These are phyloP conservation scores for Nymphalis polychloros DNA, from an alignment of 2,888 invertebrate genomes.

Conservation along the genomic window DNA sequence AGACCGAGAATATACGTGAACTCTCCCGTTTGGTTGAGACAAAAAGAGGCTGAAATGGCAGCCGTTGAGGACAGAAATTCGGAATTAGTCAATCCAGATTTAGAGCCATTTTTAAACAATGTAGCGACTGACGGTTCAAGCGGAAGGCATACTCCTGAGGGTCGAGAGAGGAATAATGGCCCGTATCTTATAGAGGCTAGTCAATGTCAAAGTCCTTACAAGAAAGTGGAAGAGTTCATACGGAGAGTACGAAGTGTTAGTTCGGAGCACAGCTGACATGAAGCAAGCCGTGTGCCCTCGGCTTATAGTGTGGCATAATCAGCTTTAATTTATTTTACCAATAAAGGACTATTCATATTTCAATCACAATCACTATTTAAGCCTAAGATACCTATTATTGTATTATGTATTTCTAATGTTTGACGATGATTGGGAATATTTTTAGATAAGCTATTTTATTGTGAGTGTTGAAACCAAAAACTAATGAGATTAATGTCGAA, in stretches of 20 bases:
- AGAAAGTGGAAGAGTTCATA: conserved; percentile 69
- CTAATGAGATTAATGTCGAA: conserved; percentile 26
- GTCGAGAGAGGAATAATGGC: conserved; percentile 62
- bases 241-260: conserved; percentile 69
- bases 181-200: conserved; percentile 69
- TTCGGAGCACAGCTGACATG: conserved; percentile 76
- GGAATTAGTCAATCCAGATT: conserved; percentile 55
- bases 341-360: conserved; percentile 12
- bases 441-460: conserved; percentile 28
- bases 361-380: conserved; percentile 8
- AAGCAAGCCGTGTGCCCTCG: conserved; percentile 69
- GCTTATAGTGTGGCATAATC: conserved; percentile 59
- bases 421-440: conserved; percentile 25
- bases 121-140: conserved; percentile 60
- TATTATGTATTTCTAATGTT: conserved; percentile 11
- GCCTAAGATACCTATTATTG: conserved; percentile 3
- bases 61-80: conserved; percentile 53
- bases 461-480: conserved; percentile 20
- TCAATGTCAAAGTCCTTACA: conserved; percentile 72
- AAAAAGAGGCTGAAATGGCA: conserved; percentile 64
- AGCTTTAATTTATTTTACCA: conserved; percentile 50
- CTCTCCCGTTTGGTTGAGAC: conserved; percentile 83
- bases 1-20: conserved; percentile 82
- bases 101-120: conserved; percentile 68
- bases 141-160: conserved; percentile 68